Evolutionary conservation across 2,888 invertebrate genomes (phyloP).

Genomic region (Abrostola triplasia): DNA sequence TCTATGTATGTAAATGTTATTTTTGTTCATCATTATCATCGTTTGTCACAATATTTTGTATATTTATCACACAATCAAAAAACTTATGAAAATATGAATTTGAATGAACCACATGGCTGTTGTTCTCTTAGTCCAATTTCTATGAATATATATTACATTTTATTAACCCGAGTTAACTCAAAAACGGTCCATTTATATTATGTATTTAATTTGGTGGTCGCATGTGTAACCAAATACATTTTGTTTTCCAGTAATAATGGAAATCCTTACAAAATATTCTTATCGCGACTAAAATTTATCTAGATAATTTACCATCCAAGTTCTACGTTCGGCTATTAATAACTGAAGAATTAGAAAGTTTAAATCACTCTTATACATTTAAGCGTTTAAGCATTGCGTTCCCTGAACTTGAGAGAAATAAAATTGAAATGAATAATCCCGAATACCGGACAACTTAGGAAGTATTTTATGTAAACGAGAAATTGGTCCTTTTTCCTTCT

Average conservation of each 20-base stretch:
- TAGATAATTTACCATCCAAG: constrained; percentile 21
- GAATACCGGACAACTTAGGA: constrained; percentile 1
- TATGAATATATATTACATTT: no score
- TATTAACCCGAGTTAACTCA: no score
- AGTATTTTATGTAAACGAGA: constrained; percentile 2
- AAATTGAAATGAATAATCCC: constrained; percentile 24
- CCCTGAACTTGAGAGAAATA: constrained; percentile 16
- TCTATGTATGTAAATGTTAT: no score
- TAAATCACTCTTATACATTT: constrained; percentile 21
- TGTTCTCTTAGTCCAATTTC: no score
- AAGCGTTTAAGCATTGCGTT: constrained; percentile 4
- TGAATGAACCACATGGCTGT: no score
- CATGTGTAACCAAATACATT: background rate
- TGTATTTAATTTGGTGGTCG: no score
- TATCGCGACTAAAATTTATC: constrained; percentile 28
- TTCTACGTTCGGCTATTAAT: constrained; percentile 34
- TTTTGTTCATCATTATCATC: no score
- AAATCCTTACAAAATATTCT: constrained; percentile 6
- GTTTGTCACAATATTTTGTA: no score
- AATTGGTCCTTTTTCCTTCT: constrained; percentile 5
- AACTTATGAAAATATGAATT: no score
- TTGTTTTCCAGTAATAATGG: background rate
- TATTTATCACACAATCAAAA: no score
- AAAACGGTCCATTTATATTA: no score
- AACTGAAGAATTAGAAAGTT: constrained; percentile 34